Percentiles rank a stretch among this genome's conserved stretches.
phyloP scores from a whole-genome alignment of 2,888 invertebrate species.

The Fissipunctia ypsillon region DNA sequence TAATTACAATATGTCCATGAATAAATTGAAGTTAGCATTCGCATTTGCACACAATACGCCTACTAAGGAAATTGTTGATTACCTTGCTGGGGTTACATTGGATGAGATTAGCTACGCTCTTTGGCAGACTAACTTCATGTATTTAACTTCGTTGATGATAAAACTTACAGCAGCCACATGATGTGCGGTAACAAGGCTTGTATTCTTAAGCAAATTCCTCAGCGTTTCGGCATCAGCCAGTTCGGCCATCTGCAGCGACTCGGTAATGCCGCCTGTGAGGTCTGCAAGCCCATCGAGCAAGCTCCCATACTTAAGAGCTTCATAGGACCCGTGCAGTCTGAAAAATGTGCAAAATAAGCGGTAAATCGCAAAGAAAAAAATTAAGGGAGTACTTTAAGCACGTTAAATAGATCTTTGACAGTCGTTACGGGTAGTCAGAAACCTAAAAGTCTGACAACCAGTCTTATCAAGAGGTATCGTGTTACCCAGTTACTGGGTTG shows the following conservation, averaged over 20 bases:
- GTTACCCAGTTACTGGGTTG: no score
- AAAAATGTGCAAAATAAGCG: not conserved
- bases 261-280: slow-evolving; percentile 97
- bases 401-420: no score
- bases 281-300: slow-evolving; percentile 96
- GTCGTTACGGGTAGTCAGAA: no score
- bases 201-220: slow-evolving; percentile 93
- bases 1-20: slow-evolving; percentile 8
- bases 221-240: slow-evolving; percentile 93
- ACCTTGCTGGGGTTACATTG: slow-evolving; percentile 33
- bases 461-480: no score
- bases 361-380: not conserved
- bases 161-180: slow-evolving; percentile 75
- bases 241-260: slow-evolving; percentile 93
- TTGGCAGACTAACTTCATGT: slow-evolving; percentile 33
- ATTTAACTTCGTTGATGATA: slow-evolving; percentile 29
- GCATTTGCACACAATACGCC: slow-evolving; percentile 46
- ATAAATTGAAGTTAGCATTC: slow-evolving; percentile 22
- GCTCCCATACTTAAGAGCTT: slow-evolving; percentile 97
- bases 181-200: slow-evolving; percentile 94
- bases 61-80: slow-evolving; percentile 41
- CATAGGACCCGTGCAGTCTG: slow-evolving; percentile 97
- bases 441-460: no score
- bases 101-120: slow-evolving; percentile 36
- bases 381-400: not conserved